phyloP scores from a whole-genome alignment of 30 jellyfish, hydroid and myxozoan genomes.

The Turritopsis rubra region DNA sequence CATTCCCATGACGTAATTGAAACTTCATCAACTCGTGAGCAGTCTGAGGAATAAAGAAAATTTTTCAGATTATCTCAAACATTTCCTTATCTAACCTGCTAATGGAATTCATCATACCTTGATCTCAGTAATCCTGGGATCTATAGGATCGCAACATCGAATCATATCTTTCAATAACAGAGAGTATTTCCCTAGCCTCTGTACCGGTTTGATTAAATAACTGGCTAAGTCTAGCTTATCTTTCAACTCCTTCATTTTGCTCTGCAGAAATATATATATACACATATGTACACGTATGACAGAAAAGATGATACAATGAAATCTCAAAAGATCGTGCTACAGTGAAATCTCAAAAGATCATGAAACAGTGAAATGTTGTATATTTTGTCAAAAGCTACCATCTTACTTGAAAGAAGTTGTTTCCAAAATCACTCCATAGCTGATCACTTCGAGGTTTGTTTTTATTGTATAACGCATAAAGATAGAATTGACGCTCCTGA shows the following conservation, averaged over 20 bases:
- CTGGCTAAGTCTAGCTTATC: slow-evolving; percentile 93
- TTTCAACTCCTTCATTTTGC: slow-evolving; percentile 67
- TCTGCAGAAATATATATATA: slow-evolving; percentile 27
- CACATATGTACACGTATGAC: too few species aligned
- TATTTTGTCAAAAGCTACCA: too few species aligned
- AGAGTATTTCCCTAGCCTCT: slow-evolving; percentile 93
- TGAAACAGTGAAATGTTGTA: too few species aligned
- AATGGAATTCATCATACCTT: slow-evolving; percentile 36
- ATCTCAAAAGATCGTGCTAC: background rate
- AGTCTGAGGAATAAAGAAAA: slow-evolving; percentile 26
- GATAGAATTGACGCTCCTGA: slow-evolving; percentile 93
- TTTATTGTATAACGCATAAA: slow-evolving; percentile 92
- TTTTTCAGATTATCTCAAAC: too few species aligned
- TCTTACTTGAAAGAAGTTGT: slow-evolving; percentile 75
- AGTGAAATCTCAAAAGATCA: background rate
- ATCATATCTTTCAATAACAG: slow-evolving; percentile 78
- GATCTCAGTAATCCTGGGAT: slow-evolving; percentile 68
- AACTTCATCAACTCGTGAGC: slow-evolving; percentile 94
- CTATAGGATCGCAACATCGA: slow-evolving; percentile 68
- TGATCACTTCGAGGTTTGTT: slow-evolving; percentile 91
- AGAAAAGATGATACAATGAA: background rate
- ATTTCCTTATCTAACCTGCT: background rate
- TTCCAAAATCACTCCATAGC: slow-evolving; percentile 81
- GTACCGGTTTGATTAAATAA: slow-evolving; percentile 95
- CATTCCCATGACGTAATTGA: slow-evolving; percentile 95